Conservation (phyloP, 2,113 vertebrate species). For the Zosterops borbonicus region DNA sequence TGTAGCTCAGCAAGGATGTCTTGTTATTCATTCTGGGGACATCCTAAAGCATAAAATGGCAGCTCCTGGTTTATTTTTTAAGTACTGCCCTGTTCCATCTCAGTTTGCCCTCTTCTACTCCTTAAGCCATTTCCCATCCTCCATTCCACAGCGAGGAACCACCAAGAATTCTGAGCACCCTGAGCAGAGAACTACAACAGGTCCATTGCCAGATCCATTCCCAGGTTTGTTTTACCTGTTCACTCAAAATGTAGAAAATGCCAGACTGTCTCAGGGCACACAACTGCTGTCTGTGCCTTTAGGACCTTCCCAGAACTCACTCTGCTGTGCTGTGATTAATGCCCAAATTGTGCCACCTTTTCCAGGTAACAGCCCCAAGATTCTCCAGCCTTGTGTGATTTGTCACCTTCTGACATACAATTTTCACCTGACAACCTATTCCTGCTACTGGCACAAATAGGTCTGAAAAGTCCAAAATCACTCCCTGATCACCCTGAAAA, state of each 20-base stretch:
- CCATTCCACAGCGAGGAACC: rapidly evolving
- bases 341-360: neutral
- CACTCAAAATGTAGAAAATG: neutral
- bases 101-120: neutral
- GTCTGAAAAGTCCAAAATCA: neutral
- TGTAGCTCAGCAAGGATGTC: neutral
- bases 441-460: neutral
- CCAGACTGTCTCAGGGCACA: neutral
- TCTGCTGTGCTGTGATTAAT: neutral
- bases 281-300: neutral
- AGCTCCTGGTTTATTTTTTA: neutral
- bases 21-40: neutral
- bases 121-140: neutral
- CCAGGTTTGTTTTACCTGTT: neutral
- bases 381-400: neutral
- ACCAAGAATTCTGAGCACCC: neutral
- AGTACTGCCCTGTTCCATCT: neutral
- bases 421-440: neutral
- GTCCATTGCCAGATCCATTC: neutral
- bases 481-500: neutral
- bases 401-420: neutral
- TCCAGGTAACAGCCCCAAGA: neutral
- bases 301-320: neutral
- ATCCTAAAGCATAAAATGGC: neutral
- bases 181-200: neutral